A percentile compares a stretch with the other conserved stretches of the same genome.
Evolutionary conservation across 2,888 invertebrate genomes (phyloP).

Genomic region (Nowickia ferox): DNA sequence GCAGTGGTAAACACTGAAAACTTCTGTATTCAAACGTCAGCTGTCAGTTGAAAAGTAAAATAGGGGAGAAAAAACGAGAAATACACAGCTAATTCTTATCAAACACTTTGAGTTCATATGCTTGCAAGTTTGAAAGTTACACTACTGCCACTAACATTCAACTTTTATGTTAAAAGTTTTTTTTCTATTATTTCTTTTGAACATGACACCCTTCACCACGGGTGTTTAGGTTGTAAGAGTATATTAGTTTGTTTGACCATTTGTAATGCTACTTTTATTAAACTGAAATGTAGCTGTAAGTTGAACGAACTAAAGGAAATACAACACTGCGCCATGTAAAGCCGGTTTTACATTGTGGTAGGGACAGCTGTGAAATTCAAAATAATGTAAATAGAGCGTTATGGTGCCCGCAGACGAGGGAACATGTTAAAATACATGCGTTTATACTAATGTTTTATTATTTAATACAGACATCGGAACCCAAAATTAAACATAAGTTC

Average conservation of each 20-base stretch:
- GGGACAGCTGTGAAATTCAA: too few species aligned
- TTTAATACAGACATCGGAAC: too few species aligned
- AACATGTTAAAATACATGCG: too few species aligned
- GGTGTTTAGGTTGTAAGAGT: background rate
- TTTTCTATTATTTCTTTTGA: background rate
- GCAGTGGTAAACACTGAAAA: slow-evolving; percentile 19
- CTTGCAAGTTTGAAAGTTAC: background rate
- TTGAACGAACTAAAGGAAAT: too few species aligned
- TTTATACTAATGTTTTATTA: too few species aligned
- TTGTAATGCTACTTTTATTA: too few species aligned
- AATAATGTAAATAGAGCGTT: too few species aligned
- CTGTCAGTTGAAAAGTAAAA: slow-evolving; percentile 47
- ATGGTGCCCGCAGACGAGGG: too few species aligned
- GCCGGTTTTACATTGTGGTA: too few species aligned
- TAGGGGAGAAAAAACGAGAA: slow-evolving; percentile 28
- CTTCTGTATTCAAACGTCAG: slow-evolving; percentile 55
- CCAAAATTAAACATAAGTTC: too few species aligned
- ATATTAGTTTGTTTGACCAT: background rate
- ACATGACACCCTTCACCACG: background rate
- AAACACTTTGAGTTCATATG: slow-evolving; percentile 10
- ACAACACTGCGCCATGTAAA: too few species aligned
- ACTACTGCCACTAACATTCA: slow-evolving; percentile 6
- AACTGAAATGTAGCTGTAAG: background rate
- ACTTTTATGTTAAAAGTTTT: slow-evolving; percentile 7
- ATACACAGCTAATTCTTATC: slow-evolving; percentile 2